Evolutionary conservation across 2,113 vertebrate genomes (phyloP).

Genomic region (Phylloscopus trochiloides): DNA sequence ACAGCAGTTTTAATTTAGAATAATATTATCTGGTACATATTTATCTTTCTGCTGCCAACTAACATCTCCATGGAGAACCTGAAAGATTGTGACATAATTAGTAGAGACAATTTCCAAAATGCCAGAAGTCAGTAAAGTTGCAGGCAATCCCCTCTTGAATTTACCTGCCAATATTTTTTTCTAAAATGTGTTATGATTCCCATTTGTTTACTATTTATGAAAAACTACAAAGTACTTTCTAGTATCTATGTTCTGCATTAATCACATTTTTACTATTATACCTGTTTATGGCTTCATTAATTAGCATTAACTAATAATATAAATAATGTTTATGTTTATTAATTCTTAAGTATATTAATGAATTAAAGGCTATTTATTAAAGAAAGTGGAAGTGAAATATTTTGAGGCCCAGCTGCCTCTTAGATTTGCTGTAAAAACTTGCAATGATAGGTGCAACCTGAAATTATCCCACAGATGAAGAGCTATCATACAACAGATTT

Average conservation of each 20-base stretch:
- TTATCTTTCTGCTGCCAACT: slow-evolving; percentile 28
- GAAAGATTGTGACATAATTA: slow-evolving; percentile 8
- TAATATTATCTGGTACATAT: slow-evolving; percentile 20
- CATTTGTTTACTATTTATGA: background rate
- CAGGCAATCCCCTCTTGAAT: background rate
- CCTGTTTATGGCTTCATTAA: background rate
- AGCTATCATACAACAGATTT: background rate
- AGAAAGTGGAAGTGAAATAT: background rate
- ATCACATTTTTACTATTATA: background rate
- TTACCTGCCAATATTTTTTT: background rate
- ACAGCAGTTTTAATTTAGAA: slow-evolving; percentile 18
- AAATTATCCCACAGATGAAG: background rate
- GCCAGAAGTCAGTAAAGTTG: background rate
- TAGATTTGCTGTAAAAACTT: background rate
- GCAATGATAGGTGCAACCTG: background rate
- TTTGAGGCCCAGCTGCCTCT: background rate
- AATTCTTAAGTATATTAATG: background rate
- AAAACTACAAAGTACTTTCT: background rate
- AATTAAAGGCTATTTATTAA: background rate
- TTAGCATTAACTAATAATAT: background rate
- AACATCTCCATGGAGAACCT: slow-evolving; percentile 19
- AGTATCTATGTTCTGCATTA: background rate
- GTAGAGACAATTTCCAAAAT: slow-evolving; percentile 7
- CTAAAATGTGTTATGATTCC: background rate
- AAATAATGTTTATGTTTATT: background rate